A percentile compares a stretch with the other conserved stretches of the same genome.
Conservation (phyloP, 1,140 invertebrate species). For the Drosophila hydei region DNA sequence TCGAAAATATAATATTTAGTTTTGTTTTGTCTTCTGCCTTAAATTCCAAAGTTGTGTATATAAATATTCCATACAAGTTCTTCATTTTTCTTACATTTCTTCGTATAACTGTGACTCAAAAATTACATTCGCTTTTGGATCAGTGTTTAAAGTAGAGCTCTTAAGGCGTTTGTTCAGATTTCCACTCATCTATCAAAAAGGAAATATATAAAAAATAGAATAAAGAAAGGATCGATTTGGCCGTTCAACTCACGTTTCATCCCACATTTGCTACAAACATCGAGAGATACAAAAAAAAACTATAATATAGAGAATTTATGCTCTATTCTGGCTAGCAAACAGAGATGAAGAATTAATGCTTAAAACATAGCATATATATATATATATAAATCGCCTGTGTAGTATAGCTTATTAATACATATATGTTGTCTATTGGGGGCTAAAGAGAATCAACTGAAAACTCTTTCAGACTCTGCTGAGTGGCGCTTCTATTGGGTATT, state of each 20-base stretch:
- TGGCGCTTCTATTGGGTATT: not conserved
- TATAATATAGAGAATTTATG: not conserved
- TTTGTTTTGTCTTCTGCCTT: conserved; percentile 22
- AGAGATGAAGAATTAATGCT: not conserved
- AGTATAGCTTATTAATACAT: too few species aligned
- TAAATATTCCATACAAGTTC: conserved; percentile 50
- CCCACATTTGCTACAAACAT: not conserved
- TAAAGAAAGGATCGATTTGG: conserved; percentile 4
- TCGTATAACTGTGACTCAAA: conserved; percentile 23
- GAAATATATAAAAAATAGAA: not conserved
- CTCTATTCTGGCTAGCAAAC: too few species aligned
- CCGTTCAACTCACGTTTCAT: not conserved
- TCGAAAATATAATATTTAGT: conserved; percentile 77
- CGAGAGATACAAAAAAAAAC: not conserved
- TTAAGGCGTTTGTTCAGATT: conserved; percentile 33
- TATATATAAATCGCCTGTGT: not conserved
- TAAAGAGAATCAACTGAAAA: not conserved
- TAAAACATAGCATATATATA: too few species aligned
- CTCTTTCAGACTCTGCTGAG: too few species aligned
- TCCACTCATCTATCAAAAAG: conserved; percentile 7
- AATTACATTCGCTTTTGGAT: conserved; percentile 31
- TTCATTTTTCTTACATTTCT: conserved; percentile 6
- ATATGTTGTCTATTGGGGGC: not conserved
- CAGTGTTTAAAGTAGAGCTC: conserved; percentile 40
- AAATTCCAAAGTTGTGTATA: conserved; percentile 24